These are phyloP conservation scores for Laupala kohalensis DNA, from an alignment of 1,140 invertebrate species.

Conservation along the genomic window DNA sequence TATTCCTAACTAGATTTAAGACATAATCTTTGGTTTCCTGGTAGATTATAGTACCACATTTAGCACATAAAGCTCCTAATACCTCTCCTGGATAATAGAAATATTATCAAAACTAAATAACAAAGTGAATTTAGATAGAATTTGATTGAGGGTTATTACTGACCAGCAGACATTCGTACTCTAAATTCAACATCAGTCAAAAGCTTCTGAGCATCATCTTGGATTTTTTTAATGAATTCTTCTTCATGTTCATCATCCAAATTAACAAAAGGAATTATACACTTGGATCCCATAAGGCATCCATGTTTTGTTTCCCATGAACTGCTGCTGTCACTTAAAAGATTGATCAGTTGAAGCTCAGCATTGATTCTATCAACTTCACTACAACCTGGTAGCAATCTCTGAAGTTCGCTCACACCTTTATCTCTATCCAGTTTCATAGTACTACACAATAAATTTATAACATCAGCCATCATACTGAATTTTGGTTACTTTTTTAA, in stretches of 20 bases:
- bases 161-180: constrained; percentile 32
- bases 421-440: constrained; percentile 31
- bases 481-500: background rate
- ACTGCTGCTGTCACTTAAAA: constrained; percentile 15
- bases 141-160: constrained; percentile 11
- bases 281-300: constrained; percentile 27
- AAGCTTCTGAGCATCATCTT: constrained; percentile 22
- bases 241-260: constrained; percentile 21
- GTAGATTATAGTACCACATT: constrained; percentile 29
- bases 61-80: constrained; percentile 29
- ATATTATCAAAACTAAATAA: background rate
- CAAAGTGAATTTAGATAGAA: background rate
- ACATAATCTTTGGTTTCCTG: constrained; percentile 24
- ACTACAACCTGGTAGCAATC: constrained; percentile 19
- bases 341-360: constrained; percentile 18
- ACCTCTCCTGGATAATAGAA: constrained; percentile 27
- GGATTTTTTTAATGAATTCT: constrained; percentile 24
- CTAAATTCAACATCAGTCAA: constrained; percentile 31
- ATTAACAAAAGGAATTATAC: constrained; percentile 23
- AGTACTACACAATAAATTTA: constrained; percentile 24
- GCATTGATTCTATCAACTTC: constrained; percentile 20
- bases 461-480: constrained; percentile 11
- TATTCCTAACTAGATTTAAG: constrained; percentile 27
- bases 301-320: constrained; percentile 30
- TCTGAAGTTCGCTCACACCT: constrained; percentile 25